Base-by-base conservation (phyloP, 2,113 vertebrate genomes). In the Melierax canorus region DNA sequence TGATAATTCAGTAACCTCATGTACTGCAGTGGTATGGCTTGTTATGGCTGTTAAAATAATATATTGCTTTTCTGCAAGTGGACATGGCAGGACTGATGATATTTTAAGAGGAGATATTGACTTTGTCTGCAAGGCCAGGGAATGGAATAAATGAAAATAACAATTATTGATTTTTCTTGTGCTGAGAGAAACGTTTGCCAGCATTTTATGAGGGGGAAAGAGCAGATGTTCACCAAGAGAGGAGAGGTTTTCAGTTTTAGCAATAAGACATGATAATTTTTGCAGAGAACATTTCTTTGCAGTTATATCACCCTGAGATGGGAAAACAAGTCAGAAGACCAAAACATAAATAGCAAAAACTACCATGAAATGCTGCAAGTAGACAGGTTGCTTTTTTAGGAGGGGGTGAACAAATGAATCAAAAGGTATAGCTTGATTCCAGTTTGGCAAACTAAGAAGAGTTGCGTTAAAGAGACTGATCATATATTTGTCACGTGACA, bases 281-380 rank as follows among this genome's bases (percentile, higher is more conserved):
- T 92, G 59, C 91, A 90, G 41, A 77, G 30, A 92, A 95, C 39
- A 73, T 92, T 92, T 95, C 22, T 92, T 84, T 86, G 55, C 79
- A 77, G 60, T 92, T 95, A 74, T 73, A 73, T 96, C 68, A 92
- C 93, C 34, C 43, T 92, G 76, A 84, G 36, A 71, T 51, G 11
- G 56, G 27, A 69, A 93, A 93, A 74, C 46, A 97, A 93, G 43
- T 89, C 76, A 87, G 75, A 94, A 95, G 68, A 86, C 83, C 46
- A 80, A 86, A 88, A 68, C 75, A 81, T 60, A 84, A 94, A 64
- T 81, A 91, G 64, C 7, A 4, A 74, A 88, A 93, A 62, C 13
- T 73, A 88, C 26, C 11, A 39, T 55, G 67, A 88, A 93, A 83
- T 34, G 2, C 68, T 5, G 1, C 41, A 69, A 60, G 17, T 86